These are phyloP conservation scores for Idaea aversata DNA, from an alignment of 2,888 invertebrate genomes.

Conservation along the genomic window DNA sequence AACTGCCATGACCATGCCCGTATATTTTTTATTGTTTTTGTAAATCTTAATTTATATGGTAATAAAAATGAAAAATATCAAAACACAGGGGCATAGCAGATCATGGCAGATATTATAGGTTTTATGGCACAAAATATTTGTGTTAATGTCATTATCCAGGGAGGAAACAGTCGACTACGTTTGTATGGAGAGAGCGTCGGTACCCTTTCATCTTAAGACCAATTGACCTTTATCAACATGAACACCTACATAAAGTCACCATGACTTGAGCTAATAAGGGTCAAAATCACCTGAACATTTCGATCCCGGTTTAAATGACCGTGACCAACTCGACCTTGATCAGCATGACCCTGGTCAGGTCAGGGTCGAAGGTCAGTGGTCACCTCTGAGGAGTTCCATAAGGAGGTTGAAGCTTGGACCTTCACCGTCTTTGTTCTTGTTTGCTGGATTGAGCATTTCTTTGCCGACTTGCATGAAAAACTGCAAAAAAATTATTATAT, in stretches of 20 bases:
- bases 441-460: constrained; percentile 91
- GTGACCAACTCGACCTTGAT: constrained; percentile 9
- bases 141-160: too few species aligned
- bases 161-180: too few species aligned
- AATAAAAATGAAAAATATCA: too few species aligned
- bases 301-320: not conserved
- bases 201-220: not conserved
- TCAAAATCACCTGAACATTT: not conserved
- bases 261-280: too few species aligned
- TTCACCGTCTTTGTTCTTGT: constrained; percentile 93
- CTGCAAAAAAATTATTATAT: constrained; percentile 39
- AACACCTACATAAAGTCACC: too few species aligned
- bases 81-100: too few species aligned
- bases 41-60: too few species aligned
- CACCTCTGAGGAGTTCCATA: constrained; percentile 96
- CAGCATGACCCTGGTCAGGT: constrained; percentile 14
- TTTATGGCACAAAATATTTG: too few species aligned
- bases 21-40: too few species aligned
- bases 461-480: constrained; percentile 89
- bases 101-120: too few species aligned
- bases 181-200: too few species aligned
- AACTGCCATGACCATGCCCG: too few species aligned
- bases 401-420: constrained; percentile 95
- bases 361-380: constrained; percentile 83
- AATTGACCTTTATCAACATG: not conserved